Base-by-base conservation (phyloP, 2,797 vertebrate genomes). In the Amblyopsis hoosieri region DNA sequence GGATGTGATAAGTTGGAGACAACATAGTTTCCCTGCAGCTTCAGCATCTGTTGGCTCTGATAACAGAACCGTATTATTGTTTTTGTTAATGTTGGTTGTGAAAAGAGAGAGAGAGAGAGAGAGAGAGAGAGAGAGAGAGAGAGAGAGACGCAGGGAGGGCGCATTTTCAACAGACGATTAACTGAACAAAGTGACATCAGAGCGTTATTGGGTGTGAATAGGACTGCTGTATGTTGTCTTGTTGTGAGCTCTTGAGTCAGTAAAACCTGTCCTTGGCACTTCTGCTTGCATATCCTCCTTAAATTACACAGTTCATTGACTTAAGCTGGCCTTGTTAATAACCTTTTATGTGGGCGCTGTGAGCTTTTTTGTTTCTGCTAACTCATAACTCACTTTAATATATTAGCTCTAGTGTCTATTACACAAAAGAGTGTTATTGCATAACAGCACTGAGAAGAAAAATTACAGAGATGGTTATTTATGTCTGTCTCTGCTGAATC, bases 391-490 rank as follows among this genome's bases (percentile, higher is more conserved):
- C 63, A 60, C 51, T 60, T 17, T 77, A 14, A 75, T 63, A 60
- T 42, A 55, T 70, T 10, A 55, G 72, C 33, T 63, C 49, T 70
- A 81, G 79, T 48, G 71, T 68, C 56, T 2, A 33, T 71, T 69
- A 72, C 64, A 71, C 61, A 29, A 12, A 29, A 19, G 17, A 19
- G 61, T 67, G 72, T 65, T 72, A 63, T 90, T 90, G 81, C 72
- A 64, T 90, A 91, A 91, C 80, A 72, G 67, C 61, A 53, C 76
- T 61, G 83, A 88, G 83, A 82, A 1, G 54, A 78, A 56, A 49
- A 64, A 73, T 78, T 82, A 89, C 87, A 90, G 85, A 70, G 81
- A 69, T 72, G 71, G 67, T 82, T 91, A 86, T 88, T 85, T 85
- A 75, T 81, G 82, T 71, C 82, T 71, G 74, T 83, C 76, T 86